These are phyloP conservation scores for Rhagophthalmus giganteus DNA, from an alignment of 2,888 invertebrate species.

Conservation along the genomic window DNA sequence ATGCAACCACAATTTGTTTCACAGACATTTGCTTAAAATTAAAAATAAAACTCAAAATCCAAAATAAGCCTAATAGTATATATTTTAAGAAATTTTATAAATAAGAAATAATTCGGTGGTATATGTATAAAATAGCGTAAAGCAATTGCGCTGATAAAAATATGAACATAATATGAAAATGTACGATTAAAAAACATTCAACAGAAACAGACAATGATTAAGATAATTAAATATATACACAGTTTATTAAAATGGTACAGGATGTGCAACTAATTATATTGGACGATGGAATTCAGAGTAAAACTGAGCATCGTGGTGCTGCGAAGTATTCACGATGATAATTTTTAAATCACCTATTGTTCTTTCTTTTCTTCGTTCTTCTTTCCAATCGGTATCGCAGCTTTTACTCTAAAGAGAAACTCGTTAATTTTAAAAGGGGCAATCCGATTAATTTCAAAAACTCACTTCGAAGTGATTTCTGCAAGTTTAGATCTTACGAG, in stretches of 20 bases:
- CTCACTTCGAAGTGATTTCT: conserved; percentile 88
- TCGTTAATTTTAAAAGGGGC: conserved; percentile 3
- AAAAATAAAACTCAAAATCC: conserved; percentile 8
- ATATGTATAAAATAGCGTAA: conserved; percentile 1
- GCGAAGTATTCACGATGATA: conserved; percentile 24
- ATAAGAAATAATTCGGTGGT: conserved; percentile 6
- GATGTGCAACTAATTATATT: conserved; percentile 27
- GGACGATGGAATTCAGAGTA: conserved; percentile 33
- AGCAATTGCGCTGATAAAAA: conserved; percentile 21
- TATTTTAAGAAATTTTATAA: conserved; percentile 6
- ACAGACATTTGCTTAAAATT: conserved; percentile 3
- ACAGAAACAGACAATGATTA: conserved; percentile 6
- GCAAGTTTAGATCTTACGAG: conserved; percentile 84
- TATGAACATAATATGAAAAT: not conserved
- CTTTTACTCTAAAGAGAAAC: conserved; percentile 71
- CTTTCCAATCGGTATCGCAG: conserved; percentile 86
- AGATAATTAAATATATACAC: conserved; percentile 36
- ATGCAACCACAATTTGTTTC: conserved; percentile 11
- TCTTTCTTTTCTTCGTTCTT: conserved; percentile 84
- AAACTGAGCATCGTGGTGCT: conserved; percentile 25
- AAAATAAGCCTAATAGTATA: conserved; percentile 5
- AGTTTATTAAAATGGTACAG: conserved; percentile 37
- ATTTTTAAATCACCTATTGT: conserved; percentile 62
- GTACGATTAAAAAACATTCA: conserved; percentile 14
- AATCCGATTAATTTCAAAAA: conserved; percentile 39